Evolutionary conservation across 2,113 vertebrate species (phyloP), one percentile per base, ranked within the genome.

Genomic region (Siniperca chuatsi): DNA sequence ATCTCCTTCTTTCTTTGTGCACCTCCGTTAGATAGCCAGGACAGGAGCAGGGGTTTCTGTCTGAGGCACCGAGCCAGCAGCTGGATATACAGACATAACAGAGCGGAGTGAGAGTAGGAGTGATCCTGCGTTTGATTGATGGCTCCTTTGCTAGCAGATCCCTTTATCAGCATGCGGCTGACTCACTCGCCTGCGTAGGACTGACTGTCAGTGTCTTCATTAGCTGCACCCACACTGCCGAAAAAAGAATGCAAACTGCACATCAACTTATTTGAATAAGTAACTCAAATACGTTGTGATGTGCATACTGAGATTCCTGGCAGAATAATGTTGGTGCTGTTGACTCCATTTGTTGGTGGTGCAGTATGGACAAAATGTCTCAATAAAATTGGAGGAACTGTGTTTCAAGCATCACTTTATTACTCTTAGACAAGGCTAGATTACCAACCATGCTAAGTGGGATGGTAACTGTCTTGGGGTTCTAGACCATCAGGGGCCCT

Each of bases 91-190:
- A 90, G 1, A 33, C 68, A 78, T 78, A 42, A 58, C 73, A 79
- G 75, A 60, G 79, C 37, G 71, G 69, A 81, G 64, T 33, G 83
- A 79, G 89, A 81, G 87, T 83, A 72, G 89, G 88, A 85, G 90
- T 71, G 79, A 81, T 87, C 78, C 50, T 1, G 65, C 20, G 4
- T 72, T 78, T 93, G 90, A 93, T 60, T 90, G 90, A 93, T 92
- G 87, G 79, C 84, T 87, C 71, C 76, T 73, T 73, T 66, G 78
- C 87, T 64, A 7, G 55, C 25, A 12, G 72, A 90, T 91, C 70
- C 84, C 84, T 90, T 91, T 83, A 87, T 92, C 93, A 89, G 92
- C 91, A 90, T 33, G 2, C 5, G 11, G 85, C 66, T 85, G 84
- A 92, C 33, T 88, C 83, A 79, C 68, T 57, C 8, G 66, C 50